These are phyloP conservation scores for Ploceus nigricollis DNA, from an alignment of 2,113 vertebrate genomes.

Conservation along the genomic window DNA sequence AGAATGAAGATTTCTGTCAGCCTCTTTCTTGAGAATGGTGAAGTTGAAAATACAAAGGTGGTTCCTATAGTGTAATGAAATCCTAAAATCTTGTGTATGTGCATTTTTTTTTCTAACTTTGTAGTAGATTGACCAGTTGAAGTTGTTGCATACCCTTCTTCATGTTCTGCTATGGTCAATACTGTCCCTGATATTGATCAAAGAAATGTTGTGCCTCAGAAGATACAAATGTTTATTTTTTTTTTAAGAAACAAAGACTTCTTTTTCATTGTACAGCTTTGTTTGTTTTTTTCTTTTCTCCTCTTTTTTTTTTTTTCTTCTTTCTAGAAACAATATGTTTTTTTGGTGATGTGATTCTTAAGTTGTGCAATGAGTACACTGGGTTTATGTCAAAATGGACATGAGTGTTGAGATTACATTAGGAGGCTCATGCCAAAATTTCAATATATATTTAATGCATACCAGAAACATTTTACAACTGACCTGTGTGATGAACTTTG, in stretches of 20 bases:
- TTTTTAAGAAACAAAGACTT: neutral
- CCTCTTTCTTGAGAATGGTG: neutral
- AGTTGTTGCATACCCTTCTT: neutral
- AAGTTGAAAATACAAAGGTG: neutral
- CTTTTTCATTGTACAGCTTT: neutral
- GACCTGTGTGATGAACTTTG: neutral
- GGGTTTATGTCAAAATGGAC: neutral
- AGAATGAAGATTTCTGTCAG: neutral
- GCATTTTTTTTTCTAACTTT: neutral
- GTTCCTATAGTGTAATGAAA: neutral
- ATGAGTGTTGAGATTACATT: neutral
- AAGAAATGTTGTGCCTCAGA: neutral
- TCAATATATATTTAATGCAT: neutral
- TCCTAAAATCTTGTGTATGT: neutral
- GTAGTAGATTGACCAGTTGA: neutral
- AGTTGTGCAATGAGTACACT: neutral
- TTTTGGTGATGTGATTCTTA: neutral
- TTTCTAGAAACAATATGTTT: neutral
- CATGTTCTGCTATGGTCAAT: neutral
- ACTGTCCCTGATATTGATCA: neutral
- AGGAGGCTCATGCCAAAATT: neutral
- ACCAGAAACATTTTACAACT: neutral
- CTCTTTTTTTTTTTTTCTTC: neutral
- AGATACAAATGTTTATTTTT: neutral
- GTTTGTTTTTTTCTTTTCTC: neutral